Evolutionary conservation across 2,888 invertebrate genomes (phyloP).

Genomic region (Mactromeris polynyma): DNA sequence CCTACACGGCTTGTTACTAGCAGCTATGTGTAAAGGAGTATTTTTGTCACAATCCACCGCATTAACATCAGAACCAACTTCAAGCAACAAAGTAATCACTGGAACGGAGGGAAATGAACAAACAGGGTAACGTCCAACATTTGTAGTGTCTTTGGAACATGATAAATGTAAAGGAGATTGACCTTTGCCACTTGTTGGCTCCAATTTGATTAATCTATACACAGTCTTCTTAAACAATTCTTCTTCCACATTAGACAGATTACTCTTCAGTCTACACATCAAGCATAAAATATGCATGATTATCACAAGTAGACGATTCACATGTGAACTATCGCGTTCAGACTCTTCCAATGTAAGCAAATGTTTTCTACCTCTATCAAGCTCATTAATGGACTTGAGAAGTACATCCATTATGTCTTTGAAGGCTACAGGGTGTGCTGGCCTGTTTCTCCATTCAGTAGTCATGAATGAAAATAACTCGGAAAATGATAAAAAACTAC

Average conservation of each 20-base stretch:
- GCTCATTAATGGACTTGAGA: constrained; percentile 91
- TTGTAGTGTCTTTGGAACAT: constrained; percentile 92
- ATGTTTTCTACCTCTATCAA: constrained; percentile 87
- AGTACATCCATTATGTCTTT: constrained; percentile 94
- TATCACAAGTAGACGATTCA: constrained; percentile 95
- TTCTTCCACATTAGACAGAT: constrained; percentile 83
- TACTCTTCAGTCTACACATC: constrained; percentile 85
- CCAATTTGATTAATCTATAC: constrained; percentile 92
- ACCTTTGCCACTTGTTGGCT: constrained; percentile 88
- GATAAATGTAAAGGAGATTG: constrained; percentile 91
- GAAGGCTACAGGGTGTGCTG: constrained; percentile 92
- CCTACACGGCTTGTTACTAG: constrained; percentile 91
- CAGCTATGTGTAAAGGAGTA: constrained; percentile 95
- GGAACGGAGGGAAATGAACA: constrained; percentile 91
- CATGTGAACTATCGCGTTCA: constrained; percentile 91
- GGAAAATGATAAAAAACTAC: constrained; percentile 96
- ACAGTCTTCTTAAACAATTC: constrained; percentile 91
- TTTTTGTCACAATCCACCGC: constrained; percentile 94
- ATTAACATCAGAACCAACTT: constrained; percentile 94
- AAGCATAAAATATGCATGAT: constrained; percentile 90
- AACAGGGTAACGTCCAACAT: constrained; percentile 91
- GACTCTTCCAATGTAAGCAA: constrained; percentile 69
- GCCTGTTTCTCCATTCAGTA: constrained; percentile 90
- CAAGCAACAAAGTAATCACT: constrained; percentile 92
- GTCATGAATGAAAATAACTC: constrained; percentile 96